A percentile compares a stretch with the other conserved stretches of the same genome.
phyloP scores from a whole-genome alignment of 2,797 vertebrate species.

The Florisuga fusca region DNA sequence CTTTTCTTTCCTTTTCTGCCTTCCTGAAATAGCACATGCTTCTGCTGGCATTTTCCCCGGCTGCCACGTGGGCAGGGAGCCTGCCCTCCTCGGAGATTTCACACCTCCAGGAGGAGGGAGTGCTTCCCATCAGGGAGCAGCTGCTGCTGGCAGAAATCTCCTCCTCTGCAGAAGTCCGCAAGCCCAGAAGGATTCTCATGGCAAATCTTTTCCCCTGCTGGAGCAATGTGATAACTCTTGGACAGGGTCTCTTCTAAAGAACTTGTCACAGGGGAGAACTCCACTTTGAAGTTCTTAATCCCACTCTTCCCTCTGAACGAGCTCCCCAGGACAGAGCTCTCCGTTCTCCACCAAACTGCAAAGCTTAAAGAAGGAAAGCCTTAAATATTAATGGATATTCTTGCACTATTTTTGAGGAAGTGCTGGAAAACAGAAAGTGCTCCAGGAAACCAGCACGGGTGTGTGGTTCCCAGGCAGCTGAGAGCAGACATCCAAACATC shows the following conservation, averaged over 20 bases:
- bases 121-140: constrained; percentile 37
- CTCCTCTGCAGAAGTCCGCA: constrained; percentile 23
- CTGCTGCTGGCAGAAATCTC: constrained; percentile 36
- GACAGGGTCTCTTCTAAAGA: constrained; percentile 56
- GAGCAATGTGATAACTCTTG: constrained; percentile 44
- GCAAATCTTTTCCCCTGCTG: constrained; percentile 57
- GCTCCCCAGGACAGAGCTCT: constrained; percentile 33
- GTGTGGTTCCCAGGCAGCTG: neutral
- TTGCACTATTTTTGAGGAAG: neutral
- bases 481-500: rapidly evolving
- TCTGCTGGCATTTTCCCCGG: constrained; percentile 48
- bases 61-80: constrained; percentile 53
- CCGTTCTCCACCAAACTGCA: rapidly evolving
- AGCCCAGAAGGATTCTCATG: constrained; percentile 53
- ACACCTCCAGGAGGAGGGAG: constrained; percentile 48
- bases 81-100: constrained; percentile 55
- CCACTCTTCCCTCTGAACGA: constrained; percentile 7
- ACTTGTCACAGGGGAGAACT: constrained; percentile 44
- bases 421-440: neutral
- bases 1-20: constrained; percentile 29
- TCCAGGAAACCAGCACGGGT: neutral
- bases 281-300: constrained; percentile 67
- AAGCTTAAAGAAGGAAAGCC: neutral
- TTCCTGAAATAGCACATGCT: constrained; percentile 45
- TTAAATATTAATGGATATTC: constrained; percentile 4